Conservation (phyloP, 2,113 vertebrate genomes). For the Amazona vittata region DNA sequence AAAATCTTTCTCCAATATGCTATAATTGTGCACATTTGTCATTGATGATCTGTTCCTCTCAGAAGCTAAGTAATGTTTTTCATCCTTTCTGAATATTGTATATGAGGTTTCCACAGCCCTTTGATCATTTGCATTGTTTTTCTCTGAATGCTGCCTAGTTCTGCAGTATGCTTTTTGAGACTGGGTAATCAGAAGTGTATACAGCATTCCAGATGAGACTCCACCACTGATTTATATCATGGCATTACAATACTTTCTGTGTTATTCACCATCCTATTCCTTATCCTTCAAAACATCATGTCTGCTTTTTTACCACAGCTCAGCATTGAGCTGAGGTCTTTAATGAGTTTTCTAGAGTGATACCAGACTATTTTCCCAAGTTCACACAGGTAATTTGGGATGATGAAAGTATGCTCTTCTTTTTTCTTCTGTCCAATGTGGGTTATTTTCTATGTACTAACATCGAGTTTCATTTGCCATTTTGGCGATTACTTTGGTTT, state of each 20-base stretch:
- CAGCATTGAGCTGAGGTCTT: slow-evolving; percentile 40
- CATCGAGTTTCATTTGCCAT: not conserved
- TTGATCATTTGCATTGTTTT: not conserved
- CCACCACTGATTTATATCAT: slow-evolving; percentile 61
- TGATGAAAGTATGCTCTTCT: slow-evolving; percentile 49
- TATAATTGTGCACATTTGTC: not conserved
- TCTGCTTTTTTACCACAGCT: slow-evolving; percentile 63
- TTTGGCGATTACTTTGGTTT: slow-evolving; percentile 25
- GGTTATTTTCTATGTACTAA: slow-evolving; percentile 20
- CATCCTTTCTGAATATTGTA: not conserved
- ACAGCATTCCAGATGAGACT: slow-evolving; percentile 45
- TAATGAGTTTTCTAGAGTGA: slow-evolving; percentile 61
- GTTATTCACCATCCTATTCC: slow-evolving; percentile 61
- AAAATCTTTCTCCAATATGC: not conserved
- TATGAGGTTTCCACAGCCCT: not conserved
- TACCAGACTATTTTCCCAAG: slow-evolving; percentile 57
- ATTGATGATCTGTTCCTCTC: not conserved
- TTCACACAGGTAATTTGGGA: slow-evolving; percentile 52
- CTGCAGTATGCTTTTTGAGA: not conserved
- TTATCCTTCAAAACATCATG: slow-evolving; percentile 65
- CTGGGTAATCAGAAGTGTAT: not conserved
- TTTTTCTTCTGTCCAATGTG: slow-evolving; percentile 51
- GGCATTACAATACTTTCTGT: slow-evolving; percentile 49
- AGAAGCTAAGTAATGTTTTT: not conserved
- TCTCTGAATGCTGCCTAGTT: not conserved